Base-by-base conservation (phyloP, 1,140 invertebrate species). In the Apis florea region DNA sequence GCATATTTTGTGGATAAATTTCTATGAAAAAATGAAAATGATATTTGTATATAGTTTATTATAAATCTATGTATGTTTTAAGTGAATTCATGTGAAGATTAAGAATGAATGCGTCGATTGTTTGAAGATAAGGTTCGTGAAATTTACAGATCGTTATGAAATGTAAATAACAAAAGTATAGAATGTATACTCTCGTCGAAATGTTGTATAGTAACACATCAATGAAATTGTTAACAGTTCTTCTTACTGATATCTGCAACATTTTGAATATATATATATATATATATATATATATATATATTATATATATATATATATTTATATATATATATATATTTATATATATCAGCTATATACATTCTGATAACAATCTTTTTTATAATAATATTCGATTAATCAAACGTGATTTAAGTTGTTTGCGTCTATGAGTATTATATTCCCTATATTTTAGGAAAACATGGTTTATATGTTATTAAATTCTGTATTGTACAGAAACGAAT, bases 151-250 rank as follows among this genome's bases (percentile, higher is more conserved):
- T 76, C n/a, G 40, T 77, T 83, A 66, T 85, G 76, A 87, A 54
- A 72, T 88, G 87, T 88, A 88, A 81, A 88, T 88, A 88, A n/a
- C 66, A 83, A 49, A 76, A 59, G 56, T 76, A 75, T 76, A 83
- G 82, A 86, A 81, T 78, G 68, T 71, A 81, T 81, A 82, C 54
- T 80, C 47, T 53, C 64, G 59, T 53, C 64, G 59, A 72, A 83
- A 67, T 86, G 54, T 83, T 68, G 75, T 77, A 85, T 66, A 74
- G 74, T 82, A 76, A 81, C 3, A 75, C 54, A 54, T 59, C 56
- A 51, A 54, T 63, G 54, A 82, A 77, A 77, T 75, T 77, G 49
- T 82, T 82, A 61, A 70, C 31, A 49, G 2, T 70, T 70, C 26
- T 69, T 82, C 19, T 69, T 77, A 69, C 51, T 26, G 51, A 53